Percentiles rank a stretch among this genome's conserved stretches.
phyloP scores from a whole-genome alignment of 2,888 invertebrate species.

The Nemapogon koenigi region DNA sequence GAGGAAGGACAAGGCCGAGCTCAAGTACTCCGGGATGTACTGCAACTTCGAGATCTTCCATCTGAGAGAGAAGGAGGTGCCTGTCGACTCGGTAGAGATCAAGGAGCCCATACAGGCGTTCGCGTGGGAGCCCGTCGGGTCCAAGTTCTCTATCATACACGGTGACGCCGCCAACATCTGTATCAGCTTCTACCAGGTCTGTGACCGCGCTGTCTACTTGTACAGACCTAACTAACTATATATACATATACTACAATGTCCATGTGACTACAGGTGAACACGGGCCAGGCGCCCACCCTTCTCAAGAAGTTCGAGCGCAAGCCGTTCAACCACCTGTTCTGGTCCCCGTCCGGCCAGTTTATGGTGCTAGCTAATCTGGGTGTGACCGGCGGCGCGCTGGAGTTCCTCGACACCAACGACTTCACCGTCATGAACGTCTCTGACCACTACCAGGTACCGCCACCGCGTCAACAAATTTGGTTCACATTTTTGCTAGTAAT shows the following conservation, averaged over 20 bases:
- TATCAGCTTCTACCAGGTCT: conserved; percentile 93
- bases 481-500: background rate
- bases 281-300: conserved; percentile 86
- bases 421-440: conserved; percentile 94
- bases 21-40: conserved; percentile 95
- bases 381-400: conserved; percentile 85
- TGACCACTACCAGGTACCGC: conserved; percentile 84
- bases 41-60: conserved; percentile 99
- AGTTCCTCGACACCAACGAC: conserved; percentile 95
- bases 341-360: conserved; percentile 96
- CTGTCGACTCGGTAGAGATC: conserved; percentile 96
- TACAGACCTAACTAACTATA: too few species aligned
- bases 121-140: conserved; percentile 97
- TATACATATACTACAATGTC: too few species aligned
- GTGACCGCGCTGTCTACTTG: too few species aligned
- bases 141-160: conserved; percentile 95
- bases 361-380: conserved; percentile 91
- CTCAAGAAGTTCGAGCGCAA: conserved; percentile 90
- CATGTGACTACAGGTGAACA: too few species aligned
- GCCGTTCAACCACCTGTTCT: conserved; percentile 90
- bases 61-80: conserved; percentile 96
- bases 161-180: conserved; percentile 84
- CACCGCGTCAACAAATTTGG: background rate
- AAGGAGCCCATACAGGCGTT: conserved; percentile 93
- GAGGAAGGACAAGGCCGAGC: conserved; percentile 92